Evolutionary conservation across 1,140 invertebrate species (phyloP).

Genomic region (Phenacoccus solenopsis): DNA sequence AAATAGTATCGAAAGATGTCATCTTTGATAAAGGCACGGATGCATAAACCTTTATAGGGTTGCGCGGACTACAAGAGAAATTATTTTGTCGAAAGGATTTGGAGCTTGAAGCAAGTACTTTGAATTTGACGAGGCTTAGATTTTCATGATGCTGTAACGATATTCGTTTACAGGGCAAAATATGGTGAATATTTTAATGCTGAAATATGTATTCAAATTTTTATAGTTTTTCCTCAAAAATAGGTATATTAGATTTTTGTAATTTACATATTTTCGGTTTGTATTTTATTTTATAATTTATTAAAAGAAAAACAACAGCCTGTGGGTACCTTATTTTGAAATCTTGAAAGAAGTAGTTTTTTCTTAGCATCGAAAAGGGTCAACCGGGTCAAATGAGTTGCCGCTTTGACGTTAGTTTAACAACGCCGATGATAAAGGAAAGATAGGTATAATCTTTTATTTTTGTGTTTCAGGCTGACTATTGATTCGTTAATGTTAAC

Average conservation of each 20-base stretch:
- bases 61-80: not conserved
- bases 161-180: not conserved
- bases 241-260: too few species aligned
- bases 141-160: not conserved
- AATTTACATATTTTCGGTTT: too few species aligned
- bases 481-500: not conserved
- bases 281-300: not conserved
- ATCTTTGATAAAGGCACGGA: slow-evolving; percentile 12
- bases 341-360: not conserved
- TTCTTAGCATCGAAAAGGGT: not conserved
- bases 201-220: not conserved
- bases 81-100: not conserved
- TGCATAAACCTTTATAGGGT: slow-evolving; percentile 9
- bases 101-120: not conserved
- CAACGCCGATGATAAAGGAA: not conserved
- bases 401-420: too few species aligned
- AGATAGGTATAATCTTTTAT: not conserved
- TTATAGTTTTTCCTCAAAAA: not conserved
- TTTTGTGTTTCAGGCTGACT: not conserved
- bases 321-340: not conserved
- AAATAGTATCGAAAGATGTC: slow-evolving; percentile 14
- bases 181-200: not conserved
- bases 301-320: too few species aligned
- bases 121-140: not conserved
- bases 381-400: not conserved